Percentiles rank a stretch among this genome's conserved stretches.
Conservation (phyloP, 2,113 vertebrate genomes). For the Sclerurus mexicanus region DNA sequence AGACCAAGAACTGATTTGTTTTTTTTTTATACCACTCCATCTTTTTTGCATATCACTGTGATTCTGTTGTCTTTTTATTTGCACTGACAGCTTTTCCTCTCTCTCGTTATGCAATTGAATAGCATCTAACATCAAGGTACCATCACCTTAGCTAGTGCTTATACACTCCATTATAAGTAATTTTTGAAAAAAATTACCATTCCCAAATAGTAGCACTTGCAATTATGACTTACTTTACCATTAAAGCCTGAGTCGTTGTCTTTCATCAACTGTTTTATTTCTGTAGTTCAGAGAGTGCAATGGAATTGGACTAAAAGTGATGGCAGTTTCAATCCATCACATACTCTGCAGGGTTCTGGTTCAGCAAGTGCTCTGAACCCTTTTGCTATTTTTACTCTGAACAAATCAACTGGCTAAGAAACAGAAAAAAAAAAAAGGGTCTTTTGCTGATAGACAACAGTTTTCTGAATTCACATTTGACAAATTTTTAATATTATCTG, state of each 20-base stretch:
- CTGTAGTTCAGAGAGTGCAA: background rate
- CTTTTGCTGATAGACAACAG: background rate
- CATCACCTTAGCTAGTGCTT: background rate
- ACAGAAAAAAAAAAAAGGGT: background rate
- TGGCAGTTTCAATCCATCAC: background rate
- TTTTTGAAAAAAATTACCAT: background rate
- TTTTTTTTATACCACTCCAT: background rate
- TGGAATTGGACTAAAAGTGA: background rate
- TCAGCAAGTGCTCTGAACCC: background rate
- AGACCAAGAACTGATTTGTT: background rate
- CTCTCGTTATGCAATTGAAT: background rate
- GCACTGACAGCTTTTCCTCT: background rate
- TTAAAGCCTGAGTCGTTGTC: background rate
- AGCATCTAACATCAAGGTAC: background rate
- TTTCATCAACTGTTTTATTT: background rate
- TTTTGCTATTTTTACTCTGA: background rate
- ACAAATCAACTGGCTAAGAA: background rate
- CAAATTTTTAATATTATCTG: background rate
- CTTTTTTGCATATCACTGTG: background rate
- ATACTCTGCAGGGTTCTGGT: background rate
- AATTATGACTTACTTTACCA: background rate
- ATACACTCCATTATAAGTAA: background rate
- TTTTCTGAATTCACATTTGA: background rate
- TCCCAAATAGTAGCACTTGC: background rate
- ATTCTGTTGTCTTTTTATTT: background rate